A percentile compares a stretch with the other conserved stretches of the same genome.
Conservation (phyloP, 2,797 vertebrate genomes). For the Sarcophilus harrisii region DNA sequence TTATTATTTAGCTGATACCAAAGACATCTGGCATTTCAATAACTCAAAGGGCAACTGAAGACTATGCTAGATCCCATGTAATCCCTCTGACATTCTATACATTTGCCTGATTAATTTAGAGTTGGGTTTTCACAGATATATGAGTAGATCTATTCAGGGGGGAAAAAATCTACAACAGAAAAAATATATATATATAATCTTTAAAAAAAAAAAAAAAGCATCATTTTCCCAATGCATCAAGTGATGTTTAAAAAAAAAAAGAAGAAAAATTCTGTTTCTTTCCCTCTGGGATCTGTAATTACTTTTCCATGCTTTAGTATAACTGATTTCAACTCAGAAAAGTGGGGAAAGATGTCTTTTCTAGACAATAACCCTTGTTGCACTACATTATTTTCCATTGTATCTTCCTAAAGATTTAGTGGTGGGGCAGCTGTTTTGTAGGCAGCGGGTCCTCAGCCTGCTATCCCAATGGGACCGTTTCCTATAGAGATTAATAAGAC, state of each 20-base stretch:
- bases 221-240: background rate
- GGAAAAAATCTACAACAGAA: background rate
- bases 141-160: background rate
- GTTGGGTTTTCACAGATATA: slow-evolving; percentile 30
- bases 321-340: slow-evolving; percentile 47
- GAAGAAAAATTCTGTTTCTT: background rate
- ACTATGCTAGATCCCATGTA: slow-evolving; percentile 36
- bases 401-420: slow-evolving; percentile 61
- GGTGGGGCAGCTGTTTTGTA: slow-evolving; percentile 54
- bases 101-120: slow-evolving; percentile 40
- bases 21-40: slow-evolving; percentile 43
- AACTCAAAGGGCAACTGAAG: slow-evolving; percentile 61
- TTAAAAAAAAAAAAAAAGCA: slow-evolving; percentile 22
- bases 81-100: slow-evolving; percentile 56
- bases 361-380: slow-evolving; percentile 34
- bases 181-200: background rate
- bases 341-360: slow-evolving; percentile 45
- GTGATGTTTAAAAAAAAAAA: slow-evolving; percentile 12
- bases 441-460: slow-evolving; percentile 53
- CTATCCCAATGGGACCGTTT: slow-evolving; percentile 64
- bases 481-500: slow-evolving; percentile 71
- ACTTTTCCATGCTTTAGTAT: slow-evolving; percentile 49
- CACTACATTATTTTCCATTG: slow-evolving; percentile 59
- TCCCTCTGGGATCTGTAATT: slow-evolving; percentile 30
- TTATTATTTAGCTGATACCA: slow-evolving; percentile 47